Conservation (phyloP, 2,888 invertebrate genomes). For the Netelia melanura region DNA sequence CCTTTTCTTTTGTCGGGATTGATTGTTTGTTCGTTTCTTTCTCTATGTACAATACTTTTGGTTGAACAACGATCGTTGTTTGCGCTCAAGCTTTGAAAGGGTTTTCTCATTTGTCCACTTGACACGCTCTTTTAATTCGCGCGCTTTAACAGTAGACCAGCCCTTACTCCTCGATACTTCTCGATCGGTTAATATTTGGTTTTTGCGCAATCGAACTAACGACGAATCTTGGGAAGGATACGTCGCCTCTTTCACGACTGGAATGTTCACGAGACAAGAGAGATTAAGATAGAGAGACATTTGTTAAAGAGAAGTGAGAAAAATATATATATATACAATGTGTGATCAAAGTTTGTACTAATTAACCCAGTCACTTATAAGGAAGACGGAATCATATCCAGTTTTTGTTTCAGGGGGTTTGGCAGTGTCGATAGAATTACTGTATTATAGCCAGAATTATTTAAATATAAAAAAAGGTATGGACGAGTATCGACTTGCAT, state of each 20-base stretch:
- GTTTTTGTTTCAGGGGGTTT: neutral
- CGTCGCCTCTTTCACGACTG: slow-evolving; percentile 18
- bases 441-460: neutral
- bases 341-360: neutral
- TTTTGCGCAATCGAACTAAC: slow-evolving; percentile 1
- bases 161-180: neutral
- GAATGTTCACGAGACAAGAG: slow-evolving; percentile 35
- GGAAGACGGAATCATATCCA: neutral
- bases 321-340: neutral
- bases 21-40: slow-evolving; percentile 1
- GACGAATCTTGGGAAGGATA: neutral
- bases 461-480: neutral
- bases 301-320: neutral
- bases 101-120: slow-evolving; percentile 15
- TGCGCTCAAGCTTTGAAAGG: slow-evolving; percentile 50
- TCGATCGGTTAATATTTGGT: slow-evolving; percentile 48
- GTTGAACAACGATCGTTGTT: slow-evolving; percentile 67
- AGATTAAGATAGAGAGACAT: slow-evolving; percentile 15
- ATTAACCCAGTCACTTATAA: no score
- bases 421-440: neutral
- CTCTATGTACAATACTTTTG: slow-evolving; percentile 74
- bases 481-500: neutral
- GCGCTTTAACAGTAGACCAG: neutral
- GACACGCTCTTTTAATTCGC: neutral
- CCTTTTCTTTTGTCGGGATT: slow-evolving; percentile 22